Conservation (phyloP, 1,140 invertebrate species). For the Nomia melanderi region DNA sequence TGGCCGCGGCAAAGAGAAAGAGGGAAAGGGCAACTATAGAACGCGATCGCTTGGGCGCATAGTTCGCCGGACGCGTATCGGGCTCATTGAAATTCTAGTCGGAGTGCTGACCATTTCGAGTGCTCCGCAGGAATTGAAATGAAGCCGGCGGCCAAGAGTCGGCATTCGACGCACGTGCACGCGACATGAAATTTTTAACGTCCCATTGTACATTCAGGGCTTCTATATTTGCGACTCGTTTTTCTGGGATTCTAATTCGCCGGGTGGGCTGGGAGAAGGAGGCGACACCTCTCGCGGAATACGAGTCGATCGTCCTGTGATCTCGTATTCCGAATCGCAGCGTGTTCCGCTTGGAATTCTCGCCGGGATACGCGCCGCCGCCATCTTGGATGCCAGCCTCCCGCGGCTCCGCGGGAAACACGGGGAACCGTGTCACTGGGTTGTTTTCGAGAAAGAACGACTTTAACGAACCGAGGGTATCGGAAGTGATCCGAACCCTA, state of each 20-base stretch:
- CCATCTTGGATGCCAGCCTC: too few species aligned
- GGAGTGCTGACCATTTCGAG: conserved; percentile 33
- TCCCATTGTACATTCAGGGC: background rate
- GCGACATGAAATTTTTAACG: conserved; percentile 19
- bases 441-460: too few species aligned
- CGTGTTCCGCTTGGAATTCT: too few species aligned
- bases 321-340: background rate
- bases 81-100: conserved; percentile 40
- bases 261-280: too few species aligned
- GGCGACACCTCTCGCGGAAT: background rate
- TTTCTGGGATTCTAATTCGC: background rate
- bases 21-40: background rate
- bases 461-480: too few species aligned
- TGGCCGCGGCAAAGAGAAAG: background rate
- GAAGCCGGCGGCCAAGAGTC: background rate
- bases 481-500: too few species aligned
- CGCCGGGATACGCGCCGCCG: too few species aligned
- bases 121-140: conserved; percentile 30
- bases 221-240: background rate
- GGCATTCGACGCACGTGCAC: conserved; percentile 14
- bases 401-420: too few species aligned
- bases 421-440: too few species aligned
- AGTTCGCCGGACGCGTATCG: conserved; percentile 3
- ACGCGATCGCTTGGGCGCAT: background rate
- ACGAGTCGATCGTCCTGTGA: background rate